Percentiles rank a stretch among this genome's conserved stretches.
These are phyloP conservation scores for Yoshiicerus persimilis DNA, from an alignment of 1,140 invertebrate species.

Conservation along the genomic window DNA sequence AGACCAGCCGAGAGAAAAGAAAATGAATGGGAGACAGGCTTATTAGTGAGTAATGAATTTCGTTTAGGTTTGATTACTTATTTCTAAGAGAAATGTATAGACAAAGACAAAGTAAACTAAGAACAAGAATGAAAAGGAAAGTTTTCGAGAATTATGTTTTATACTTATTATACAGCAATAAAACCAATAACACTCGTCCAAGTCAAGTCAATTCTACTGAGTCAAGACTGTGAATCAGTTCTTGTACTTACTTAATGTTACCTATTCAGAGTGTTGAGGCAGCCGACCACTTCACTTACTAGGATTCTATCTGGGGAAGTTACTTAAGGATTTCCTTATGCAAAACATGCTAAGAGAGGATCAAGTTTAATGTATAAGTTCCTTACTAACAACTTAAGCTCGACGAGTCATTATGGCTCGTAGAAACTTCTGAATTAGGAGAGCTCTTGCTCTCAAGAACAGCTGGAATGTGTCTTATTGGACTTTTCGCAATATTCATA, in stretches of 20 bases:
- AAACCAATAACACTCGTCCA: slow-evolving; percentile 8
- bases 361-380: slow-evolving; percentile 21
- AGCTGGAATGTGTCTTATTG: slow-evolving; percentile 22
- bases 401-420: slow-evolving; percentile 17
- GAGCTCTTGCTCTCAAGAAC: slow-evolving; percentile 6
- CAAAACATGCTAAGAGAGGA: slow-evolving; percentile 1
- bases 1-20: not conserved
- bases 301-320: not conserved
- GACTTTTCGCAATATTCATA: slow-evolving; percentile 14
- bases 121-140: not conserved
- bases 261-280: not conserved
- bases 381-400: slow-evolving; percentile 16
- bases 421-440: slow-evolving; percentile 18
- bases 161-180: slow-evolving; percentile 15
- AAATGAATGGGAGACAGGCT: not conserved
- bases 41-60: not conserved
- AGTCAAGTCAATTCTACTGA: slow-evolving; percentile 1
- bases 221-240: slow-evolving; percentile 12
- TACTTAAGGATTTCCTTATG: slow-evolving; percentile 20
- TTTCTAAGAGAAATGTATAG: not conserved
- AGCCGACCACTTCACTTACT: not conserved
- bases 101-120: not conserved
- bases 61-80: not conserved
- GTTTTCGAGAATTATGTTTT: not conserved
- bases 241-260: not conserved